Base-by-base conservation (phyloP, 2,797 vertebrate genomes). In the Arctocebus calabarensis region DNA sequence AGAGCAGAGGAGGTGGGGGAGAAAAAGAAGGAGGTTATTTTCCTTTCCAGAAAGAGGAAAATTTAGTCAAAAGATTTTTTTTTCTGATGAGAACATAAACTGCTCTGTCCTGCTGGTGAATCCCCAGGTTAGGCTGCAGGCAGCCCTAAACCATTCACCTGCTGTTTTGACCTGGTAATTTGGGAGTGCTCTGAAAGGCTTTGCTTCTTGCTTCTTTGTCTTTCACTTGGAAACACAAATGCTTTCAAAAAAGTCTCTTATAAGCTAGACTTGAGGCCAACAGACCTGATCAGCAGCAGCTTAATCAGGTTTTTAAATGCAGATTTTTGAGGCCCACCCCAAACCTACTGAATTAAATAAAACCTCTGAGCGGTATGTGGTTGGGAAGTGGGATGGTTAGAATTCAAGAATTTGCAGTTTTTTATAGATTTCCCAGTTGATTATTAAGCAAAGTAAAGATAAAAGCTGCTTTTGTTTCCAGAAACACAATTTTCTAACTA, bases 401-500 rank as follows among this genome's bases (percentile, higher is more conserved):
- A 43, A 20, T 77, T 34, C 48, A 84, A 37, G 32, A 75, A 34
- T 57, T 55, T 90, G 32, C 27, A 52, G 61, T 86, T 89, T 74
- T 34, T 61, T 48, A 78, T 86, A 52, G 43, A 88, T 75, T 79
- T 62, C 20, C 16, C 5, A 88, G 64, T 89, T 91, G 79, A 34
- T 86, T 92, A 34, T 94, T 87, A 82, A 91, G 89, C 40, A 96
- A 86, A 94, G 29, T 74, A 52, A 91, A 95, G 34, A 61, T 73
- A 82, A 85, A 95, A 17, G 12, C 19, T 84, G 71, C 74, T 71
- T 92, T 88, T 45, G 32, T 88, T 88, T 92, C 34, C 79, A 77
- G 52, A 94, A 85, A 71, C 3, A 71, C 2, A 7, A 13, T 86
- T 95, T 96, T 59, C 45, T 92, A 68, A 84, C 59, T 77, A 83